Evolutionary conservation across 2,113 vertebrate genomes (phyloP).

Genomic region (Zonotrichia leucophrys): DNA sequence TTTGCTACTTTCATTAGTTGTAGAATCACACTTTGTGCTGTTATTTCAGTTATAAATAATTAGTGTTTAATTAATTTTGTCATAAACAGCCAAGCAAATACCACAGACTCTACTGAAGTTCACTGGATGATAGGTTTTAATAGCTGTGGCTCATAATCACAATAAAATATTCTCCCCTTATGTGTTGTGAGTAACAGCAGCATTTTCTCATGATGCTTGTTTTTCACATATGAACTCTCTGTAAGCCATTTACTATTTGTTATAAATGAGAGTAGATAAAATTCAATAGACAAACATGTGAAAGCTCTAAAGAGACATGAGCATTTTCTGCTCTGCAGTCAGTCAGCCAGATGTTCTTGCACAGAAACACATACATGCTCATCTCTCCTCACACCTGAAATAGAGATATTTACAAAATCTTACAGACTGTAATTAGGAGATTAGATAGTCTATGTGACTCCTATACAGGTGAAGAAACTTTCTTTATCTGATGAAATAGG

Average conservation of each 20-base stretch:
- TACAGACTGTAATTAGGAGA: not conserved
- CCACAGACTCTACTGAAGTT: not conserved
- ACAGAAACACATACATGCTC: not conserved
- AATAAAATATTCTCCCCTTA: not conserved
- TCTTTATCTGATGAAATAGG: not conserved
- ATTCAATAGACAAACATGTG: not conserved
- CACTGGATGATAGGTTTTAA: constrained; percentile 26
- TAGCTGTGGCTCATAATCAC: not conserved
- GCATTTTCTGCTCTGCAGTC: not conserved
- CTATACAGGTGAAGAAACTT: not conserved
- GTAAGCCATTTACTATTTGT: not conserved
- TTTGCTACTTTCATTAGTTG: not conserved
- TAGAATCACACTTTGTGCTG: not conserved
- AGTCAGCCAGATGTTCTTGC: not conserved
- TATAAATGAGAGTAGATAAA: not conserved
- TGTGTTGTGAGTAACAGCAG: not conserved
- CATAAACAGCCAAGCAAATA: not conserved
- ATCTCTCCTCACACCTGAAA: not conserved
- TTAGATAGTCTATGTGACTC: not conserved
- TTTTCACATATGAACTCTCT: not conserved
- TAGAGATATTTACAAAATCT: not conserved
- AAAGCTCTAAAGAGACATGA: not conserved
- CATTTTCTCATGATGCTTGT: not conserved
- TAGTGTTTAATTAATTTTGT: not conserved
- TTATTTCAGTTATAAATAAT: constrained; percentile 41